Conservation (phyloP, 2,888 invertebrate genomes). For the Ecdyonurus torrentis region DNA sequence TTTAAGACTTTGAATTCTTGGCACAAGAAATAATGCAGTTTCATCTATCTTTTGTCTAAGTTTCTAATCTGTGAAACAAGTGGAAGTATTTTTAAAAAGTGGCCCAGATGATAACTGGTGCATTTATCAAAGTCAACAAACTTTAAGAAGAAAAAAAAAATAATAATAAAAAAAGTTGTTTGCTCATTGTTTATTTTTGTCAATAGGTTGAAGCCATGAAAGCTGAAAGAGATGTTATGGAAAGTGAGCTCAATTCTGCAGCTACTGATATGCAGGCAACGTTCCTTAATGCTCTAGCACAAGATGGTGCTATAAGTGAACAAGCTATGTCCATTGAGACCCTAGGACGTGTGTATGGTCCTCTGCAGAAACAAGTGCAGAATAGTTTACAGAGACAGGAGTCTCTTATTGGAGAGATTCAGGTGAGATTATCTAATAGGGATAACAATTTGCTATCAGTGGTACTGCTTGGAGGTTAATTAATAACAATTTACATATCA, state of each 20-base stretch:
- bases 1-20: no score
- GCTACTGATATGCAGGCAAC: slow-evolving; percentile 66
- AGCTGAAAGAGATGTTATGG: slow-evolving; percentile 76
- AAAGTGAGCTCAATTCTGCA: slow-evolving; percentile 66
- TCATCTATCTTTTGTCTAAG: no score
- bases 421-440: no score
- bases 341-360: slow-evolving; percentile 56
- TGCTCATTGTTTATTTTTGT: slow-evolving; percentile 17
- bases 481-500: no score
- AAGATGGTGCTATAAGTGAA: slow-evolving; percentile 65
- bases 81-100: background rate
- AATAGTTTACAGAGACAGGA: slow-evolving; percentile 60
- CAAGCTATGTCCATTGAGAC: slow-evolving; percentile 50
- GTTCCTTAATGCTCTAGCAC: slow-evolving; percentile 56
- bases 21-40: no score
- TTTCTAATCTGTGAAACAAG: no score
- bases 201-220: slow-evolving; percentile 67
- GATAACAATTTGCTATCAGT: no score
- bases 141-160: background rate
- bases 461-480: no score
- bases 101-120: background rate
- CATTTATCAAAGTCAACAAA: no score
- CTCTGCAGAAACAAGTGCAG: slow-evolving; percentile 59
- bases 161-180: no score
- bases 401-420: slow-evolving; percentile 46